Conservation (phyloP, 2,888 invertebrate genomes). For the Cylindroiulus punctatus region DNA sequence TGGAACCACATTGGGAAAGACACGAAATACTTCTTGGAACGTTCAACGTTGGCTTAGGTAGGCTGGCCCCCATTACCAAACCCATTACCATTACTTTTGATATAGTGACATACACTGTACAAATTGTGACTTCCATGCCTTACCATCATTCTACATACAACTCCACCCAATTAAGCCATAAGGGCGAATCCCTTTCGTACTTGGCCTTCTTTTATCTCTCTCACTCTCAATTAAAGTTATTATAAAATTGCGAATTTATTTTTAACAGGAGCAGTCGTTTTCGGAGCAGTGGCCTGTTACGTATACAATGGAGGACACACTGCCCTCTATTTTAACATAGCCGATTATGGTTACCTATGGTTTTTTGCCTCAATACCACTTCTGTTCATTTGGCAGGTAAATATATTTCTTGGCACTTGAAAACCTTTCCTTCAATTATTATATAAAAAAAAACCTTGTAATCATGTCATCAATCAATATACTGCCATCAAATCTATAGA, state of each 20-base stretch:
- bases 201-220: too few species aligned
- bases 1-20: conserved; percentile 74
- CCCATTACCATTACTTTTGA: too few species aligned
- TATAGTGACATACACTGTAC: too few species aligned
- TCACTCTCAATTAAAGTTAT: too few species aligned
- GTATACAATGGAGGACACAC: conserved; percentile 76
- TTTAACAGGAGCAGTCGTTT: conserved; percentile 68
- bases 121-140: too few species aligned
- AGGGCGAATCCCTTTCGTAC: too few species aligned
- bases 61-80: too few species aligned
- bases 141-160: too few species aligned
- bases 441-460: neutral
- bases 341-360: conserved; percentile 75
- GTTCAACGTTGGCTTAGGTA: conserved; percentile 57
- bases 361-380: conserved; percentile 74
- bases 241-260: too few species aligned
- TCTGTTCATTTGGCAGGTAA: conserved; percentile 74
- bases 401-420: neutral
- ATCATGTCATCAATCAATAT: neutral
- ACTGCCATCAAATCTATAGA: neutral
- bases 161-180: too few species aligned
- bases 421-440: neutral
- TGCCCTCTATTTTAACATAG: conserved; percentile 73
- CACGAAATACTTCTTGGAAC: conserved; percentile 76
- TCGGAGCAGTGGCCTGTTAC: conserved; percentile 74